Conservation (phyloP, 2,113 vertebrate species). For the Pterocles burchelli region DNA sequence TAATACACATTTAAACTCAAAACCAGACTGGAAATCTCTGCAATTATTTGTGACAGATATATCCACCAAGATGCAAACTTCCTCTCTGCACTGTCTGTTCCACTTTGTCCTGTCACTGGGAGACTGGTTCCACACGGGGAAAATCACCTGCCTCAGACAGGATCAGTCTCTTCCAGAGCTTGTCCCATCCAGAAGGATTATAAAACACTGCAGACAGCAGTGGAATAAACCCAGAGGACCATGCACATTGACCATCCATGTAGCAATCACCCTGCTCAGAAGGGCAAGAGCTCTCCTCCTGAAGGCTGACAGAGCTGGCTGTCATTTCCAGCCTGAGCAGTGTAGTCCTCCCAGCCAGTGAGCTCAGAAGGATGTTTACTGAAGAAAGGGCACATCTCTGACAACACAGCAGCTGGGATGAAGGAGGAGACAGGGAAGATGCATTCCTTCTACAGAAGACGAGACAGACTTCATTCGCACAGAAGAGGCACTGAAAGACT, state of each 20-base stretch:
- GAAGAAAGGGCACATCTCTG: neutral
- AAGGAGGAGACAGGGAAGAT: neutral
- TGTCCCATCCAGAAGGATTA: neutral
- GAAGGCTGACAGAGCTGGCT: neutral
- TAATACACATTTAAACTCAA: neutral
- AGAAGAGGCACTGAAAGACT: neutral
- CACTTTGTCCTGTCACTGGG: neutral
- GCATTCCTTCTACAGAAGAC: neutral
- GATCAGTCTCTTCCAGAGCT: neutral
- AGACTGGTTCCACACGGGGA: neutral
- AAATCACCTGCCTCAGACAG: neutral
- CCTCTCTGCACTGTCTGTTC: neutral
- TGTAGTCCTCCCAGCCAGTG: rapidly evolving
- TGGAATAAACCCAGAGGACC: neutral
- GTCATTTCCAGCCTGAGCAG: neutral
- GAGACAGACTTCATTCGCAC: neutral
- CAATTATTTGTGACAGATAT: neutral
- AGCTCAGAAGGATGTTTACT: neutral
- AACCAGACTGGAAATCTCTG: rapidly evolving
- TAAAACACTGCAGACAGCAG: neutral
- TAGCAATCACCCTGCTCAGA: neutral
- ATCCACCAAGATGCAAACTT: neutral
- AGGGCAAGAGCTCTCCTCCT: neutral
- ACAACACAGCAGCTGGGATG: neutral
- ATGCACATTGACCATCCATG: rapidly evolving